These are phyloP conservation scores for Nysson spinosus DNA, from an alignment of 2,888 invertebrate species.

Conservation along the genomic window DNA sequence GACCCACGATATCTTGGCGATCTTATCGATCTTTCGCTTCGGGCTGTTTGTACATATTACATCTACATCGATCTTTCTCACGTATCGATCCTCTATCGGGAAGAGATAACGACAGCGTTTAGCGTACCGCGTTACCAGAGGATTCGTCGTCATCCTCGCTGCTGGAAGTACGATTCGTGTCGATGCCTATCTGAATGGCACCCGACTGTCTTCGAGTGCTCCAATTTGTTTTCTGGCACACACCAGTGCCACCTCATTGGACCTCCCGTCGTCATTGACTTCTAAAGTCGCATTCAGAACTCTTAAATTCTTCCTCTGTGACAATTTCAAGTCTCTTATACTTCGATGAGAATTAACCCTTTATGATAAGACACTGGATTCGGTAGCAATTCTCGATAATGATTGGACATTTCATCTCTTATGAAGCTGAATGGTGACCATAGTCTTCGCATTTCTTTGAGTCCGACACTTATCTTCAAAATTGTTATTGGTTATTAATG, in stretches of 20 bases:
- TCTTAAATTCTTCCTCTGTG: conserved; percentile 25
- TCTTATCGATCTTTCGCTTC: conserved; percentile 31
- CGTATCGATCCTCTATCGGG: conserved; percentile 52
- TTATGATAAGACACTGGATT: too few species aligned
- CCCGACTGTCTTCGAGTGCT: conserved; percentile 60
- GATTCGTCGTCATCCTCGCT: conserved; percentile 42
- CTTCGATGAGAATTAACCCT: not conserved
- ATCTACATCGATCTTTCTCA: conserved; percentile 38
- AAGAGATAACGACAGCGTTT: conserved; percentile 48
- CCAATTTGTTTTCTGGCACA: conserved; percentile 58
- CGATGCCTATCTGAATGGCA: conserved; percentile 62
- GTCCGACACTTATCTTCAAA: too few species aligned
- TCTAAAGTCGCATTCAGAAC: conserved; percentile 54
- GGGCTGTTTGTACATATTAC: conserved; percentile 47
- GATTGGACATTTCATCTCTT: too few species aligned
- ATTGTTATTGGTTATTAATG: too few species aligned
- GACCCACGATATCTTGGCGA: conserved; percentile 6
- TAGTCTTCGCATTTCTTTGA: too few species aligned
- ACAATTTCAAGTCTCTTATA: conserved; percentile 11
- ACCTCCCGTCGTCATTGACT: conserved; percentile 50
- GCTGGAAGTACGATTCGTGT: conserved; percentile 49
- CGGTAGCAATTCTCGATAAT: too few species aligned
- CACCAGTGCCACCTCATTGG: conserved; percentile 42
- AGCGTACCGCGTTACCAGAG: conserved; percentile 23
- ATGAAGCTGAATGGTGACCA: too few species aligned